Evolutionary conservation across 2,797 vertebrate species (phyloP).

Genomic region (Anas bahamensis): DNA sequence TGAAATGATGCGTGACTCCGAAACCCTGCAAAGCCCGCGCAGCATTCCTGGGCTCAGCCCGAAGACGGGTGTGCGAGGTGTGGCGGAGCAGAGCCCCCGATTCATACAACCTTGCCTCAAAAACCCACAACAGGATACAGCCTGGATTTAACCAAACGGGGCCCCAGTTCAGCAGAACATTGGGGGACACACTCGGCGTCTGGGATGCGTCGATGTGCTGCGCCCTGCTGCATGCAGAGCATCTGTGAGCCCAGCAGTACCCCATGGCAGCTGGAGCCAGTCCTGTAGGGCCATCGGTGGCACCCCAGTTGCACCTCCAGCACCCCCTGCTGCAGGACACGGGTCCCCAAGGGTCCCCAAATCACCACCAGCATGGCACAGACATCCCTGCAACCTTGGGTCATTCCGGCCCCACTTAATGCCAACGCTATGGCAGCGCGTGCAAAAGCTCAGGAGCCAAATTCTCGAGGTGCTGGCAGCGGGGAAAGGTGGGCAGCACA

Average conservation of each 20-base stretch:
- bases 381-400: background rate
- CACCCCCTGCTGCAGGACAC: background rate
- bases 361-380: background rate
- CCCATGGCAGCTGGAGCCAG: background rate
- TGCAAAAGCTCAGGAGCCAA: background rate
- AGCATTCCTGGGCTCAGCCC: background rate
- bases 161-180: background rate
- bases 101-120: background rate
- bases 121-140: background rate
- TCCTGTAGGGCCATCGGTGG: accelerated
- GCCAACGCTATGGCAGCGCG: background rate
- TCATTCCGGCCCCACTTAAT: background rate
- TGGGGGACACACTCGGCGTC: accelerated
- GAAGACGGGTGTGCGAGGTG: accelerated
- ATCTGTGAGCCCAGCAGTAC: background rate
- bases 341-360: accelerated
- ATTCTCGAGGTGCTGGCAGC: background rate
- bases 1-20: background rate
- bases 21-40: background rate
- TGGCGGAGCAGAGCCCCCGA: background rate
- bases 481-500: accelerated
- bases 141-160: background rate
- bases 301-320: background rate
- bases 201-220: accelerated
- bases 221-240: background rate